Evolutionary conservation across 2,797 vertebrate genomes (phyloP).

Genomic region (Epinephelus malabaricus): DNA sequence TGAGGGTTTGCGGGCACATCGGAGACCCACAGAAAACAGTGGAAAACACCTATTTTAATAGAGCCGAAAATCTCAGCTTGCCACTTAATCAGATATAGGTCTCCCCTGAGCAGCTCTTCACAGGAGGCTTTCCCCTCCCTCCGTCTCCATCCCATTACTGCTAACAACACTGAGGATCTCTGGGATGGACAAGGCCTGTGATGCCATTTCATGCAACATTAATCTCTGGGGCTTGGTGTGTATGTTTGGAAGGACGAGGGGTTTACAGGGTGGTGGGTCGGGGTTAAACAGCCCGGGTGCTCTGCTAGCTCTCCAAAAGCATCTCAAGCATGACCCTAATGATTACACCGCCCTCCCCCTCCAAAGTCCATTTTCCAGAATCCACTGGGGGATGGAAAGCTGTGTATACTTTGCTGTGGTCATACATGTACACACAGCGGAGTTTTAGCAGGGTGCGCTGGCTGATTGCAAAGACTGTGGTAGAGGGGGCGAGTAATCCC

Average conservation of each 20-base stretch:
- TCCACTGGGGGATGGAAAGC: conserved; percentile 50
- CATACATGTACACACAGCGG: conserved; percentile 67
- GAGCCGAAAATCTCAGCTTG: conserved; percentile 48
- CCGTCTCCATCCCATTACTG: conserved; percentile 59
- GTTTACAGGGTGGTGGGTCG: conserved; percentile 47
- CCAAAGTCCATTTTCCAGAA: conserved; percentile 64
- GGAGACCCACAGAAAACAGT: conserved; percentile 32
- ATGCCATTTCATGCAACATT: conserved; percentile 84
- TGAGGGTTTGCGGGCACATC: not conserved
- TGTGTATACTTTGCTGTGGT: conserved; percentile 70
- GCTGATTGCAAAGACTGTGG: conserved; percentile 69
- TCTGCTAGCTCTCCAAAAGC: conserved; percentile 68
- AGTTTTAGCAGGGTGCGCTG: conserved; percentile 49
- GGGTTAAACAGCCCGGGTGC: conserved; percentile 74
- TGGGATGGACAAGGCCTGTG: conserved; percentile 60
- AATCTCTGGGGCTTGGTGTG: conserved; percentile 65
- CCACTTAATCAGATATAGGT: conserved; percentile 43
- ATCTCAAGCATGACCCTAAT: conserved; percentile 77
- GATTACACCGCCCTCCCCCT: conserved; percentile 67
- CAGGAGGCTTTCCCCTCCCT: conserved; percentile 32
- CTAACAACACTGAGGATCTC: conserved; percentile 62
- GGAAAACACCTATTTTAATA: conserved; percentile 51
- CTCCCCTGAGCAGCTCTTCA: conserved; percentile 41
- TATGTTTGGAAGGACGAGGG: conserved; percentile 40
- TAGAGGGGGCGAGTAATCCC: conserved; percentile 67